Evolutionary conservation across 2,888 invertebrate genomes (phyloP).

Genomic region (Clunio marinus): DNA sequence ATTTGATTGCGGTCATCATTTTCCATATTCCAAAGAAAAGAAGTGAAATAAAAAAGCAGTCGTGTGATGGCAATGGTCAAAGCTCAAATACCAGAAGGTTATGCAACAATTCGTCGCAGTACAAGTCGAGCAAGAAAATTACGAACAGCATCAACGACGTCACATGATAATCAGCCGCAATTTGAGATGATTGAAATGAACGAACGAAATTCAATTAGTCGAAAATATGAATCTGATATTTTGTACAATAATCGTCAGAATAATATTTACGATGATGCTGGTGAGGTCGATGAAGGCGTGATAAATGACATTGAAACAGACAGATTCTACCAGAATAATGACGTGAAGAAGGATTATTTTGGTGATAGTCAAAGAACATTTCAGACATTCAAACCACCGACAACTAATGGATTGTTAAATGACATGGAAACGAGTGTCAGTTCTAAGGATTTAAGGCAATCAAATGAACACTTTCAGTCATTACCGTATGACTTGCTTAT

Average conservation of each 20-base stretch:
- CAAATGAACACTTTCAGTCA: constrained; percentile 29
- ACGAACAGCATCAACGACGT: constrained; percentile 18
- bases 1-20: not conserved
- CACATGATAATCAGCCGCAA: constrained; percentile 19
- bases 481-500: constrained; percentile 35
- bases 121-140: constrained; percentile 48
- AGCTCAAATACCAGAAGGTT: constrained; percentile 75
- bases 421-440: constrained; percentile 11
- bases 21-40: too few species aligned
- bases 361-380: constrained; percentile 27
- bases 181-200: constrained; percentile 32
- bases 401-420: not conserved
- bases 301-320: constrained; percentile 37
- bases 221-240: constrained; percentile 27
- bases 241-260: constrained; percentile 24
- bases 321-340: not conserved
- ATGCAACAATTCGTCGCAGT: constrained; percentile 75
- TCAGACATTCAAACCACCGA: constrained; percentile 35
- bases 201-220: constrained; percentile 27
- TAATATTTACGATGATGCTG: constrained; percentile 16
- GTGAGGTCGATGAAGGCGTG: constrained; percentile 31
- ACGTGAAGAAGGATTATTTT: constrained; percentile 8
- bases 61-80: constrained; percentile 39
- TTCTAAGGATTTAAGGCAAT: constrained; percentile 24
- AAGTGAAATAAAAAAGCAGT: too few species aligned